Evolutionary conservation across 2,113 vertebrate genomes (phyloP).

Genomic region (Oncorhynchus keta): DNA sequence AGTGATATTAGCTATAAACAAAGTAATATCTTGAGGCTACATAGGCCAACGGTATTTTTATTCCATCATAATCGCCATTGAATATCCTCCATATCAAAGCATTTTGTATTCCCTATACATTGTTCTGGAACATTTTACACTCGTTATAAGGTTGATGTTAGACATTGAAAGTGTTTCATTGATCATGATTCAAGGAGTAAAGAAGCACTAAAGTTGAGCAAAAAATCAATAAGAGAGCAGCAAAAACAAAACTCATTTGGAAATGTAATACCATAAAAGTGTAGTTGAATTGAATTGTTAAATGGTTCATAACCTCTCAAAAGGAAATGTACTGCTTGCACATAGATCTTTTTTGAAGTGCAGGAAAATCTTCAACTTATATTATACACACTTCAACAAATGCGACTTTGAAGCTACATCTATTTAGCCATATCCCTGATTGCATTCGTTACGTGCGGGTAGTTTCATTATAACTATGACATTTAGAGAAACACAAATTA

Average conservation of each 20-base stretch:
- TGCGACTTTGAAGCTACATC: no score
- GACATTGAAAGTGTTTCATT: constrained; percentile 15
- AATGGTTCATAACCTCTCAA: constrained; percentile 47
- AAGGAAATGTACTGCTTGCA: constrained; percentile 21
- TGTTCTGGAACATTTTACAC: constrained; percentile 1
- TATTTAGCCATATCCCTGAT: no score
- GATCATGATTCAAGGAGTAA: constrained; percentile 37
- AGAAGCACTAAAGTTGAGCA: constrained; percentile 22
- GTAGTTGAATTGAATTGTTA: constrained; percentile 37
- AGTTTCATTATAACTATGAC: no score
- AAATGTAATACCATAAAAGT: constrained; percentile 27
- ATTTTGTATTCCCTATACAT: not conserved
- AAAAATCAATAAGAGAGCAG: constrained; percentile 44
- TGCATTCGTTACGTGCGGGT: no score
- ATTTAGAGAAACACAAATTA: no score
- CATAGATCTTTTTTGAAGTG: not conserved
- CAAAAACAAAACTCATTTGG: constrained; percentile 14
- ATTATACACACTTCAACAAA: no score
- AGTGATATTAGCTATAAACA: not conserved
- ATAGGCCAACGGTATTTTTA: no score
- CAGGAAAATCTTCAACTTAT: not conserved
- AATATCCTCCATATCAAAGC: not conserved
- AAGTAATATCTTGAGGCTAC: constrained; percentile 16
- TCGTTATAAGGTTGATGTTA: constrained; percentile 18
- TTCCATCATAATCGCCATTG: no score